These are phyloP conservation scores for Mustela lutreola DNA, from an alignment of 2,113 vertebrate species.

Conservation along the genomic window DNA sequence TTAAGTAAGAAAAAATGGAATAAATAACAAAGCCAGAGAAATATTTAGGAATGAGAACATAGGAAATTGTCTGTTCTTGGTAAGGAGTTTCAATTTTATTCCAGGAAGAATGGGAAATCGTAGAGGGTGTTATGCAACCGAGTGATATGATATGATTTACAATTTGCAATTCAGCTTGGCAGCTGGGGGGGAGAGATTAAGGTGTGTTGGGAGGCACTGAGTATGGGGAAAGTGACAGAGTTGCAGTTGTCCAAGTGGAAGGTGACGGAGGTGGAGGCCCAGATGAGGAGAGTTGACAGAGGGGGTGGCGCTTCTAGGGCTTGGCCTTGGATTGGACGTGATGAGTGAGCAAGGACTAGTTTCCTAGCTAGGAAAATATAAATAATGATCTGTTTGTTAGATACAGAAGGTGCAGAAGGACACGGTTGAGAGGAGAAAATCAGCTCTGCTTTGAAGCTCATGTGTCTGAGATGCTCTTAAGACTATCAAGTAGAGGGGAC, in stretches of 20 bases:
- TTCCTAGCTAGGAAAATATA: background rate
- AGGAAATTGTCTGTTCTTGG: background rate
- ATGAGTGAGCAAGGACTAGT: background rate
- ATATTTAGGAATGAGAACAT: conserved; percentile 11
- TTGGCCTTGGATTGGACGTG: background rate
- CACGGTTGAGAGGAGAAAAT: background rate
- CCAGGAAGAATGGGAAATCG: background rate
- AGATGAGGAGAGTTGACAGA: background rate
- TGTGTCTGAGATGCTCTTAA: background rate
- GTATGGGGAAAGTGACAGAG: background rate
- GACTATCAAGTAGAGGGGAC: background rate
- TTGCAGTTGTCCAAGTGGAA: background rate
- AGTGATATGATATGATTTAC: background rate
- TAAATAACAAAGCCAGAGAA: conserved; percentile 8
- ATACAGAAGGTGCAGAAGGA: background rate
- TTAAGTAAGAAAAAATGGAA: background rate
- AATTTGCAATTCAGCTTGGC: conserved; percentile 22
- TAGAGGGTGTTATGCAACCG: background rate
- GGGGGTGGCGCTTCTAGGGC: background rate
- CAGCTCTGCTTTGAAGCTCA: background rate
- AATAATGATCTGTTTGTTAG: background rate
- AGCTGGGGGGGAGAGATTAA: background rate
- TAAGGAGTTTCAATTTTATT: background rate
- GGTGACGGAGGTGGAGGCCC: background rate
- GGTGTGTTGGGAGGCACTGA: background rate